A percentile compares a stretch with the other conserved stretches of the same genome.
phyloP scores from a whole-genome alignment of 1,140 invertebrate species.

The Trachelipus rathkii region DNA sequence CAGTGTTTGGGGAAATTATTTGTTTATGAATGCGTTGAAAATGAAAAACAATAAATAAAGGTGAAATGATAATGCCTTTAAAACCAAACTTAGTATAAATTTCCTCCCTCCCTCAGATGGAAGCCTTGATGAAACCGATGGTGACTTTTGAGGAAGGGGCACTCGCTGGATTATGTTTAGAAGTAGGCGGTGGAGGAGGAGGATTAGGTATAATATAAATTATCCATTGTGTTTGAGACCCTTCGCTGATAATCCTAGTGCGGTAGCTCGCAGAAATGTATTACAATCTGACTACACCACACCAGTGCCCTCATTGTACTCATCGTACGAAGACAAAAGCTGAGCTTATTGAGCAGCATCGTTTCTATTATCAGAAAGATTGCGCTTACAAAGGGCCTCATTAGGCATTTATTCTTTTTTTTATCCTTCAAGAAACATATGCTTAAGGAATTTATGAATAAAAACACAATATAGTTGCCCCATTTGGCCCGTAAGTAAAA shows the following conservation, averaged over 20 bases:
- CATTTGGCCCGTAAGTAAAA: constrained; percentile 24
- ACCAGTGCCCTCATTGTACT: constrained; percentile 16
- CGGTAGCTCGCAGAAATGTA: neutral
- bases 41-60: too few species aligned
- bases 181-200: too few species aligned
- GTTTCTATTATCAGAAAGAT: neutral
- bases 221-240: neutral
- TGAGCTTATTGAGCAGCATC: constrained; percentile 24
- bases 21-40: too few species aligned
- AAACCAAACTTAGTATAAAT: neutral
- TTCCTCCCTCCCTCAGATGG: neutral
- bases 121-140: neutral
- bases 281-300: neutral
- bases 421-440: constrained; percentile 28
- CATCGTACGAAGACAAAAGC: constrained; percentile 26
- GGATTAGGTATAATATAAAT: too few species aligned
- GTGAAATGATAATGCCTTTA: too few species aligned
- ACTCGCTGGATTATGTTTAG: neutral
- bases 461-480: constrained; percentile 31
- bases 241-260: neutral
- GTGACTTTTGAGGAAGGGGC: neutral
- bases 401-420: too few species aligned
- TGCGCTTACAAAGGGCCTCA: neutral
- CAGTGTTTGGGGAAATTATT: too few species aligned
- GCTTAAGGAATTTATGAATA: constrained; percentile 20